Percentiles rank a stretch among this genome's conserved stretches.
phyloP scores from a whole-genome alignment of 2,888 invertebrate species.

The Mesoligia furuncula region DNA sequence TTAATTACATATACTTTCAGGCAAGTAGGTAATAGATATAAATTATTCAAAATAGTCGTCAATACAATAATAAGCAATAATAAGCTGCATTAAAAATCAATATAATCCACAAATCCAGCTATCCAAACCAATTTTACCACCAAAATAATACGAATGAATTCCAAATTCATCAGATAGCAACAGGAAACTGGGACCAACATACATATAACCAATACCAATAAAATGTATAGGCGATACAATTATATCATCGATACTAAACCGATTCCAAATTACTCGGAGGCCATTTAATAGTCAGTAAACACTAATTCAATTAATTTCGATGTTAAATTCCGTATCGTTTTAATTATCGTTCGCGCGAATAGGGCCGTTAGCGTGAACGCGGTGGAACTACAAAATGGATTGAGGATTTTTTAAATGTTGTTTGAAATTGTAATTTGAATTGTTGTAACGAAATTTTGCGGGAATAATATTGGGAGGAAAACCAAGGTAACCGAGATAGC shows the following conservation, averaged over 20 bases:
- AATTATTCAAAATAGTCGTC: background rate
- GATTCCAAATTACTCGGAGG: slow-evolving; percentile 54
- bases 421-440: background rate
- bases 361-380: slow-evolving; percentile 25
- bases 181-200: slow-evolving; percentile 41
- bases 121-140: slow-evolving; percentile 11
- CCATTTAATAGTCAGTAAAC: slow-evolving; percentile 62
- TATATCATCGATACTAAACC: slow-evolving; percentile 52
- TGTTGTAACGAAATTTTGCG: background rate
- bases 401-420: slow-evolving; percentile 4
- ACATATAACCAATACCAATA: slow-evolving; percentile 5
- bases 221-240: slow-evolving; percentile 48
- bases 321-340: slow-evolving; percentile 64
- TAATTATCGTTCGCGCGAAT: slow-evolving; percentile 59
- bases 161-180: slow-evolving; percentile 37
- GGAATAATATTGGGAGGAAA: background rate
- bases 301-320: slow-evolving; percentile 67
- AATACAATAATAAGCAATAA: background rate
- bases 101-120: slow-evolving; percentile 9
- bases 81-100: background rate
- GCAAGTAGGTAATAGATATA: background rate
- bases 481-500: too few relatives aligned
- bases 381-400: slow-evolving; percentile 29
- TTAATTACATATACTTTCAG: background rate
- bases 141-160: slow-evolving; percentile 24